Conservation (phyloP, 2,888 invertebrate genomes). For the Drosophila testacea region DNA sequence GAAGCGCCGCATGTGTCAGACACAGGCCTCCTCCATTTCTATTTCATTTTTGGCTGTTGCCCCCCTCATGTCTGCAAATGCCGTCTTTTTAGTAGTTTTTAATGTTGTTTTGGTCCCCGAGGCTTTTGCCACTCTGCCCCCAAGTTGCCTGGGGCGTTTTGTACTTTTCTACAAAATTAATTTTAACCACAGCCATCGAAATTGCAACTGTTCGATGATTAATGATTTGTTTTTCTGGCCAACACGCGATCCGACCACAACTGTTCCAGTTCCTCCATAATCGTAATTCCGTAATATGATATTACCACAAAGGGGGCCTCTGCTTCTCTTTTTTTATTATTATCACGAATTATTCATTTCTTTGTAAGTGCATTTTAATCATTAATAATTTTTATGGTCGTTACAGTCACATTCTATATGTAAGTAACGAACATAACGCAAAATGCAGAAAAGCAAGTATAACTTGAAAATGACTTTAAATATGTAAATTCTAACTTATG, state of each 20-base stretch:
- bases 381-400: slow-evolving; percentile 69
- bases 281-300: slow-evolving; percentile 58
- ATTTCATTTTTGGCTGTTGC: neutral
- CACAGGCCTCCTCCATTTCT: slow-evolving; percentile 53
- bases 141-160: slow-evolving; percentile 60
- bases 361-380: slow-evolving; percentile 57
- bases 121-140: slow-evolving; percentile 54
- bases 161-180: slow-evolving; percentile 74
- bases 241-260: slow-evolving; percentile 71
- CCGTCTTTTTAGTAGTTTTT: slow-evolving; percentile 74
- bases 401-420: neutral
- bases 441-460: neutral
- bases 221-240: slow-evolving; percentile 78
- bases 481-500: neutral
- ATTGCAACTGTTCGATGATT: slow-evolving; percentile 80
- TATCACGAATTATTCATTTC: slow-evolving; percentile 70
- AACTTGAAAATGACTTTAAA: neutral
- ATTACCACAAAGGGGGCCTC: slow-evolving; percentile 32
- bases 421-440: neutral
- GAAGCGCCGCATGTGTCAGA: slow-evolving; percentile 81
- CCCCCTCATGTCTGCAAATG: slow-evolving; percentile 6
- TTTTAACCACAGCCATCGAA: slow-evolving; percentile 72
- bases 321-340: slow-evolving; percentile 33
- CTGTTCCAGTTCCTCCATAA: slow-evolving; percentile 40
- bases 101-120: slow-evolving; percentile 78